Evolutionary conservation across 2,888 invertebrate genomes (phyloP), one percentile per base, ranked within the genome.

Genomic region (Tineola bisselliella): DNA sequence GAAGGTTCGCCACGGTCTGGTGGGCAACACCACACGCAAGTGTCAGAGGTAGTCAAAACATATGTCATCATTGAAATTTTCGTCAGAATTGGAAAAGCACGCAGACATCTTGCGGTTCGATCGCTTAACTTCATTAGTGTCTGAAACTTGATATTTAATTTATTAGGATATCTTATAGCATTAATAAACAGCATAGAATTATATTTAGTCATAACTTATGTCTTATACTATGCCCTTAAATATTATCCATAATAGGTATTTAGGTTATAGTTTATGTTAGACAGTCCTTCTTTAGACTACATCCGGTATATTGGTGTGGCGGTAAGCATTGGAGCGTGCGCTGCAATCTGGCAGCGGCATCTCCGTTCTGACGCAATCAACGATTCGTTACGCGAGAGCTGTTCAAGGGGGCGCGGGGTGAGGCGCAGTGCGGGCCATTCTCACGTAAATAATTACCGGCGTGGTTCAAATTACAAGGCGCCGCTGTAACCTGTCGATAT

Each of bases 391-490:
- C 84, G 75, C n/a, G 76, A 65, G 63, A 62, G 67, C 65, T 59
- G 67, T 19, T 25, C 56, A 19, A 63, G 65, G 54, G 65, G 63
- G 65, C 43, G 66, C 44, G 68, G 67, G 65, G 10, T 65, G 65
- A 67, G 69, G 68, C n/a, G 68, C 67, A 68, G 69, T 65, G 66
- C 69, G 72, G 72, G 68, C 77, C 82, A 81, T 81, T 86, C 86
- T 84, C 84, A 84, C 84, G 84, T 86, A 84, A 84, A 87, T 84
- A 87, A 84, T 87, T 84, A 84, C 82, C 80, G 81, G 81, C 80
- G 76, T 79, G 76, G 76, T 71, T 84, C 82, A 84, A 83, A 87
- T 87, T 87, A 87, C 84, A 84, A 84, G 86, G 83, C 81, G 84
- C 82, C 82, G 83, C 74, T 68, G 69, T 71, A 66, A 77, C 75